phyloP scores from a whole-genome alignment of 2,888 invertebrate genomes.

The Hemicrepidius hirtus region DNA sequence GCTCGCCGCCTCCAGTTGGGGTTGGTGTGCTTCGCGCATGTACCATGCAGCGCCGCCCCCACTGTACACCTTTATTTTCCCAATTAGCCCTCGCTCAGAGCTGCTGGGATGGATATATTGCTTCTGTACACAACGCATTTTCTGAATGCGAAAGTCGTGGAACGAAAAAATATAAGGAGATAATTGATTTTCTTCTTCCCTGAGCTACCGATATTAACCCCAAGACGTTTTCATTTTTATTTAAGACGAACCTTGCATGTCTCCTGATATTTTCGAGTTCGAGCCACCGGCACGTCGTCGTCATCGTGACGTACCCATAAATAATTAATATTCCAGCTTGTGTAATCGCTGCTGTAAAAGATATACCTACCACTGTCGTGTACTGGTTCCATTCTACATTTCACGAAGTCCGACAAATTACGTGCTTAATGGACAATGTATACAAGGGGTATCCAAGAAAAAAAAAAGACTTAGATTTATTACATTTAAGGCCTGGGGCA shows the following conservation, averaged over 20 bases:
- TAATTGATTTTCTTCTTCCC: conserved; percentile 47
- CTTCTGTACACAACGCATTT: conserved; percentile 47
- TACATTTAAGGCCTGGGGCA: too few species aligned
- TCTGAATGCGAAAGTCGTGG: conserved; percentile 38
- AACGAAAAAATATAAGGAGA: conserved; percentile 36
- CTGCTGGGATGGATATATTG: conserved; percentile 50
- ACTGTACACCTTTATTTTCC: conserved; percentile 70
- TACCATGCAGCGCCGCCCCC: conserved; percentile 68
- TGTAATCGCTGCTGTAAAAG: conserved; percentile 48
- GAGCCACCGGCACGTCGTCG: conserved; percentile 46
- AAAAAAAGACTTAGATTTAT: too few species aligned
- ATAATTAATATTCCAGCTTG: conserved; percentile 50
- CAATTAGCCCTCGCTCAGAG: conserved; percentile 67
- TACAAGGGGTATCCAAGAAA: not conserved
- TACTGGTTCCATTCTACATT: conserved; percentile 23
- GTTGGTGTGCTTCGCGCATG: conserved; percentile 67
- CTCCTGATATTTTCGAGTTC: conserved; percentile 45
- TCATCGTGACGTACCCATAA: conserved; percentile 47
- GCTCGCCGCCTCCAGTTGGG: conserved; percentile 70
- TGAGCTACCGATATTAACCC: conserved; percentile 19
- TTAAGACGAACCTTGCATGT: conserved; percentile 46
- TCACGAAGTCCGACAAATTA: conserved; percentile 27
- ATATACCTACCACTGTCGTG: conserved; percentile 37
- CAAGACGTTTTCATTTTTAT: conserved; percentile 46
- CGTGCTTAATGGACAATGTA: conserved; percentile 28